Percentiles rank a stretch among this genome's conserved stretches.
Evolutionary conservation across 1,140 invertebrate species (phyloP).

Genomic region (Drosophila littoralis): DNA sequence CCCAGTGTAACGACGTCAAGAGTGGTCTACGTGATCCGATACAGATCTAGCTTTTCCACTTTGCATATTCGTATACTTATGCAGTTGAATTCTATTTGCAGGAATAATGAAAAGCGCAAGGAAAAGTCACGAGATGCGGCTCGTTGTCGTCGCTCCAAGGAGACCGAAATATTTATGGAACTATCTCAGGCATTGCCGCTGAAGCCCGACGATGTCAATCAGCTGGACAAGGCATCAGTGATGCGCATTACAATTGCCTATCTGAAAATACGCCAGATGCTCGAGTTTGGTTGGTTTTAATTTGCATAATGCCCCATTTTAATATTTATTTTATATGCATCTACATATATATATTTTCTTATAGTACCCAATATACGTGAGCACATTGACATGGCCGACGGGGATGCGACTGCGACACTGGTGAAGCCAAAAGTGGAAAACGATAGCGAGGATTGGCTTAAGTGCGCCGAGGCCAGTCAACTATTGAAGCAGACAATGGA

Average conservation of each 20-base stretch:
- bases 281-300: constrained; percentile 89
- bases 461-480: constrained; percentile 60
- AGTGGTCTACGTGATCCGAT: constrained; percentile 65
- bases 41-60: constrained; percentile 1
- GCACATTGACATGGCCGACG: constrained; percentile 27
- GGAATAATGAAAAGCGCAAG: constrained; percentile 97
- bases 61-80: constrained; percentile 12
- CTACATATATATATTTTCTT: constrained; percentile 56
- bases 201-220: constrained; percentile 89
- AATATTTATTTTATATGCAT: constrained; percentile 10
- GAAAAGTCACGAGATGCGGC: constrained; percentile 98
- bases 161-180: constrained; percentile 97
- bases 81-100: constrained; percentile 84
- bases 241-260: constrained; percentile 97
- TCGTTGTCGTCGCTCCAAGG: constrained; percentile 94
- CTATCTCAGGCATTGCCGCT: constrained; percentile 93
- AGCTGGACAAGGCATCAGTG: constrained; percentile 97
- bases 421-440: constrained; percentile 62
- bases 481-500: constrained; percentile 89
- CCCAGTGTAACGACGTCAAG: constrained; percentile 5
- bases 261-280: constrained; percentile 93
- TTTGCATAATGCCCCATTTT: background rate
- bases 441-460: constrained; percentile 60
- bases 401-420: constrained; percentile 29
- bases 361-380: constrained; percentile 54